These are phyloP conservation scores for Crocidura indochinensis DNA, from an alignment of 2,797 vertebrate genomes.

Conservation along the genomic window DNA sequence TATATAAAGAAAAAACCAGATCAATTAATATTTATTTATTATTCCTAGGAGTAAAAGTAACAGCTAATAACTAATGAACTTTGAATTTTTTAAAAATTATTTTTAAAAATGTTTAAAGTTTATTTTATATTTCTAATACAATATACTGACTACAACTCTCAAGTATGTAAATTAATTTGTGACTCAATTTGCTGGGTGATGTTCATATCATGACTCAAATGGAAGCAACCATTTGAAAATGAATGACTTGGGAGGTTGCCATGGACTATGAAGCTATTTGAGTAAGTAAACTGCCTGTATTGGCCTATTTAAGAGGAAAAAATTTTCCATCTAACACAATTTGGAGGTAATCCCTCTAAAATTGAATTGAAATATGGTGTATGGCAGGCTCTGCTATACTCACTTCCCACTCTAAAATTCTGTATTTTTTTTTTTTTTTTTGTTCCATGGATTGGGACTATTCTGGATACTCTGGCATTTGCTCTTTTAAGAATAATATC, in stretches of 20 bases:
- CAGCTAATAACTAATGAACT: conserved; percentile 63
- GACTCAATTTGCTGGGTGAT: conserved; percentile 77
- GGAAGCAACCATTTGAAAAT: conserved; percentile 78
- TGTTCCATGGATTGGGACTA: conserved; percentile 52
- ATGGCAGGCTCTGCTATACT: conserved; percentile 42
- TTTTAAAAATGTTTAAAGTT: conserved; percentile 45
- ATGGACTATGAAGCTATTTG: conserved; percentile 64
- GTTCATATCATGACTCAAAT: conserved; percentile 82
- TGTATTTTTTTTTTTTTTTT: conserved; percentile 51
- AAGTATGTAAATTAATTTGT: conserved; percentile 77
- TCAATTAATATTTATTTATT: conserved; percentile 37
- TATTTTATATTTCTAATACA: conserved; percentile 64
- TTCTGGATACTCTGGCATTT: conserved; percentile 65
- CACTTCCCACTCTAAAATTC: conserved; percentile 68
- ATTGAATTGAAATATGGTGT: conserved; percentile 64
- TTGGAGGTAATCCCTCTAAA: conserved; percentile 75
- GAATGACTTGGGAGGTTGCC: conserved; percentile 76
- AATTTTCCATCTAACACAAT: conserved; percentile 76
- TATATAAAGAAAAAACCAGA: conserved; percentile 60
- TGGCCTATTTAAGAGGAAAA: conserved; percentile 71
- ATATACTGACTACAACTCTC: conserved; percentile 71
- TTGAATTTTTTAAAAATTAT: conserved; percentile 47
- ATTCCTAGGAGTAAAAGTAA: conserved; percentile 42
- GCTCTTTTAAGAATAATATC: conserved; percentile 74
- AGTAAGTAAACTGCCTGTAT: conserved; percentile 72